A percentile compares a stretch with the other conserved stretches of the same genome.
Conservation (phyloP, 1,140 invertebrate genomes). For the Chelonus insularis region DNA sequence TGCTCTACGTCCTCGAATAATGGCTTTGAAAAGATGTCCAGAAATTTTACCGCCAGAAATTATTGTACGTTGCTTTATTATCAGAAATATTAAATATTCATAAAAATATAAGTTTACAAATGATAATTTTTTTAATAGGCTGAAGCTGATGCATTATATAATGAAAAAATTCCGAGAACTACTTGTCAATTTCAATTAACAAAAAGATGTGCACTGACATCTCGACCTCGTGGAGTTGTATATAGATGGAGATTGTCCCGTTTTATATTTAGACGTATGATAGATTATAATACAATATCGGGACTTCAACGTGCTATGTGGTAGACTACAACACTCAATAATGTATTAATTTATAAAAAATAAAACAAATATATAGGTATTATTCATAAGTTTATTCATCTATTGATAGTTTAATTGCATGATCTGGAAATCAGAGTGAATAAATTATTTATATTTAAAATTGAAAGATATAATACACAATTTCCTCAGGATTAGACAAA, state of each 20-base stretch:
- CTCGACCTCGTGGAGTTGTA: constrained; percentile 74
- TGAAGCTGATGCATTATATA: constrained; percentile 73
- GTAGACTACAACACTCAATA: constrained; percentile 54
- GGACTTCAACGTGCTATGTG: constrained; percentile 89
- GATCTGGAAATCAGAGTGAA: too few species aligned
- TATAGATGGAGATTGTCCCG: constrained; percentile 80
- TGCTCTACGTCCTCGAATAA: constrained; percentile 71
- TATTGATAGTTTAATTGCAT: background rate
- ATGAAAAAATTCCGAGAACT: constrained; percentile 72
- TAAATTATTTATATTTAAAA: too few species aligned
- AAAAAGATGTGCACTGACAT: constrained; percentile 80
- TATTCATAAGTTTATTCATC: background rate
- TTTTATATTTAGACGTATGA: constrained; percentile 83
- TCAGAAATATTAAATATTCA: background rate
- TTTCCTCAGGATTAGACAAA: too few species aligned
- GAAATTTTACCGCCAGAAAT: constrained; percentile 80
- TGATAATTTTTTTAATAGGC: constrained; percentile 54
- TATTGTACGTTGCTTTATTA: constrained; percentile 56
- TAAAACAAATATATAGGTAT: background rate
- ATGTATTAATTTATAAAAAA: background rate
- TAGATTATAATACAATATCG: constrained; percentile 87
- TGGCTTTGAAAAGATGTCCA: constrained; percentile 78
- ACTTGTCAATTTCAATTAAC: constrained; percentile 67
- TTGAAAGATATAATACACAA: background rate
- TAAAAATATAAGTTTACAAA: constrained; percentile 2